Evolutionary conservation across 2,888 invertebrate genomes (phyloP).

Genomic region (Eupithecia pulchellata): DNA sequence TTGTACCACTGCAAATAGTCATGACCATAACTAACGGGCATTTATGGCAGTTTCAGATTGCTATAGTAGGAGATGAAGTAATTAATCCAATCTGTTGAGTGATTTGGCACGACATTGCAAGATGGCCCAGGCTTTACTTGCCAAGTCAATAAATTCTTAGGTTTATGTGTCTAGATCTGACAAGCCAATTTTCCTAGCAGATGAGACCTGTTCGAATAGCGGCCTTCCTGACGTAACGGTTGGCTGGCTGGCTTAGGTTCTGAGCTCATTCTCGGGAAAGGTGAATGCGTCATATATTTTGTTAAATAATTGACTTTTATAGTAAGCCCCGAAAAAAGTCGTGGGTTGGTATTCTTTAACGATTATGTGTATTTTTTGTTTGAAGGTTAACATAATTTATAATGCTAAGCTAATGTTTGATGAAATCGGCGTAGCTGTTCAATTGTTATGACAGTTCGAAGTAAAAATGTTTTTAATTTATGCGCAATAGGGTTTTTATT

Average conservation of each 20-base stretch:
- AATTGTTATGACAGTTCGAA: too few relatives aligned
- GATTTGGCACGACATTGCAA: conserved; percentile 11
- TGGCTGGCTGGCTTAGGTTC: background rate
- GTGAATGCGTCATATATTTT: background rate
- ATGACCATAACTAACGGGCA: background rate
- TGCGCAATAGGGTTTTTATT: too few relatives aligned
- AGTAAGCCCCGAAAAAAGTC: too few relatives aligned
- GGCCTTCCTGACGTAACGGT: background rate
- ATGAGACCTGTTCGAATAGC: background rate
- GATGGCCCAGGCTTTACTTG: conserved; percentile 1
- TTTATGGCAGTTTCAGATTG: background rate
- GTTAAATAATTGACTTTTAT: too few relatives aligned
- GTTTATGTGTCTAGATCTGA: conserved; percentile 8
- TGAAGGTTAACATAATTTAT: too few relatives aligned
- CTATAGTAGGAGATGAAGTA: background rate
- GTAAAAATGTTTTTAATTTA: too few relatives aligned
- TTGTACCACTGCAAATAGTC: background rate
- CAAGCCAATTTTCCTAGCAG: conserved; percentile 12
- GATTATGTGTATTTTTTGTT: too few relatives aligned
- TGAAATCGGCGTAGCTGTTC: too few relatives aligned
- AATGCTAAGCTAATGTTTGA: too few relatives aligned
- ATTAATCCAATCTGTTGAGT: conserved; percentile 2
- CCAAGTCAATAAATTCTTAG: conserved; percentile 15
- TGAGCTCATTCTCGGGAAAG: background rate
- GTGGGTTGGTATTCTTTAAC: too few relatives aligned